Evolutionary conservation across 1,140 invertebrate species (phyloP).

Genomic region (Drosophila fuyamai): DNA sequence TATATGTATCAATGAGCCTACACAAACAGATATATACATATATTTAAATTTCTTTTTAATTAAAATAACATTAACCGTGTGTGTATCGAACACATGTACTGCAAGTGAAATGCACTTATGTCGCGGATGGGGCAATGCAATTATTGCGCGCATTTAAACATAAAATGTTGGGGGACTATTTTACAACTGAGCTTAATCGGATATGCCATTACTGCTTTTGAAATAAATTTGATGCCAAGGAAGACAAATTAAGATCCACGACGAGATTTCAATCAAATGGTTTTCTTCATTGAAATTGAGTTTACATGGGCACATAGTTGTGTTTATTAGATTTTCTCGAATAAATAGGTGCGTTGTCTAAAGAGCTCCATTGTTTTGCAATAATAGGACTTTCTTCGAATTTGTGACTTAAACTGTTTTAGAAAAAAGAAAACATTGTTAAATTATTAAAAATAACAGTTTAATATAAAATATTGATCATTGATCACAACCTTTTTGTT

Average conservation of each 20-base stretch:
- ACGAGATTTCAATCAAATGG: too few species aligned
- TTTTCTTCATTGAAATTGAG: too few species aligned
- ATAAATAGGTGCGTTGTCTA: too few species aligned
- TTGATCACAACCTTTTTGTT: too few species aligned
- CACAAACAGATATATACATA: background rate
- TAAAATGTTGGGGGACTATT: conserved; percentile 30
- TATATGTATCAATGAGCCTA: background rate
- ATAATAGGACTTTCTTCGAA: too few species aligned
- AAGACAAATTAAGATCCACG: background rate
- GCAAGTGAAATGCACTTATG: conserved; percentile 25
- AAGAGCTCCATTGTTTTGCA: too few species aligned
- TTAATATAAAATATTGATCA: too few species aligned
- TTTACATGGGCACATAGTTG: too few species aligned
- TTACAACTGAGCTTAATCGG: conserved; percentile 16
- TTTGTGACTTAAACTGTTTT: too few species aligned
- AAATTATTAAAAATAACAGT: too few species aligned
- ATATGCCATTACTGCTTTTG: conserved; percentile 13
- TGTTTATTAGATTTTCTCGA: too few species aligned
- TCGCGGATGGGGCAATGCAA: conserved; percentile 18
- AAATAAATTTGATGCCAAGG: background rate
- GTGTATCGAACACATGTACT: conserved; percentile 29
- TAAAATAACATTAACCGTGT: conserved; percentile 42
- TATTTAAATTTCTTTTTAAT: conserved; percentile 44
- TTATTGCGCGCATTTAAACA: conserved; percentile 29
- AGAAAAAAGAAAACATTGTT: too few species aligned